These are phyloP conservation scores for Enteromius argenteus DNA, from an alignment of 2,797 vertebrate species.

Conservation along the genomic window DNA sequence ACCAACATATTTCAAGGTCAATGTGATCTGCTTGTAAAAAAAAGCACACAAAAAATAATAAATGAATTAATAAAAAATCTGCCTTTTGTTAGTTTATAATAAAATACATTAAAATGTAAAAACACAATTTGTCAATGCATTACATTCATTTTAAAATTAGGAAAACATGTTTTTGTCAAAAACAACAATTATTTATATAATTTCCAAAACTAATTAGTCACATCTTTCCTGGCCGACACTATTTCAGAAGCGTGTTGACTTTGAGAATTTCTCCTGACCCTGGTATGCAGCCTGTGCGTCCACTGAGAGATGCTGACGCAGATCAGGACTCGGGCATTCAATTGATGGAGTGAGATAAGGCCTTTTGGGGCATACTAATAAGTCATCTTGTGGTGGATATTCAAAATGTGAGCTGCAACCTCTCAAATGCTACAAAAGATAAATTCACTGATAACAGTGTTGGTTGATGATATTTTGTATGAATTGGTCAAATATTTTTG, in stretches of 20 bases:
- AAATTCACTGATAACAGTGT: background rate
- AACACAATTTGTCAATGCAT: background rate
- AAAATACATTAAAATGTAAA: background rate
- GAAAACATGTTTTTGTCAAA: background rate
- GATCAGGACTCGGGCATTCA: conserved; percentile 19
- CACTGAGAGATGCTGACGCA: conserved; percentile 22
- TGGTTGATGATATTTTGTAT: background rate
- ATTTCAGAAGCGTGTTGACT: conserved; percentile 45
- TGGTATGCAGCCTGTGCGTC: background rate
- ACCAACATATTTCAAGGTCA: background rate
- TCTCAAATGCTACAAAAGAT: conserved; percentile 3
- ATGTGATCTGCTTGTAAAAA: background rate
- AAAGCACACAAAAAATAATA: background rate
- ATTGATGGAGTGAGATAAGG: conserved; percentile 33
- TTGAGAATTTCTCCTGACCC: conserved; percentile 45
- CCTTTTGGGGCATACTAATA: conserved; percentile 49
- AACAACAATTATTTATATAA: background rate
- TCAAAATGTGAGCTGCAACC: conserved; percentile 20
- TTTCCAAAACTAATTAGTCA: background rate
- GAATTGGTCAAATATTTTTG: background rate
- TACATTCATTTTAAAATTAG: background rate
- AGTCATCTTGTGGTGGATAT: conserved; percentile 22
- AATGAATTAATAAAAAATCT: background rate
- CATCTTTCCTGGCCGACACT: background rate
- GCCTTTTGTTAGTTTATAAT: background rate